Conservation (phyloP, 2,888 invertebrate species). For the Capitulum mitella region DNA sequence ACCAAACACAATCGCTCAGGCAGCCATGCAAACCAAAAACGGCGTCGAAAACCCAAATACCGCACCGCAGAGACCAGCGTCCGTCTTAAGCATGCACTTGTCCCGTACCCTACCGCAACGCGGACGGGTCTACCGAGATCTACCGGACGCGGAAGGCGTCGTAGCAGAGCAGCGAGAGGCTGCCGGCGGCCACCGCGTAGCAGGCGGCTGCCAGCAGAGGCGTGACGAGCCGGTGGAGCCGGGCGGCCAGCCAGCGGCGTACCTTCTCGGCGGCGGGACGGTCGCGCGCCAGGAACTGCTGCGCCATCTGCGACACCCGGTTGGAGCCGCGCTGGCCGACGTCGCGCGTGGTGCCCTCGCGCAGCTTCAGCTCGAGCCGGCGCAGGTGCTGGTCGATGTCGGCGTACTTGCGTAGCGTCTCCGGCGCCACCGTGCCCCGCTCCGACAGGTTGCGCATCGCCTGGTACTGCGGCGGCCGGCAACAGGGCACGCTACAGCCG, state of each 20-base stretch:
- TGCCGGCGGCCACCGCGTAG: conserved; percentile 7
- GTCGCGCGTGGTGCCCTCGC: conserved; percentile 66
- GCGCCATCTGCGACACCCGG: conserved; percentile 23
- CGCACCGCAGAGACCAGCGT: too few relatives aligned
- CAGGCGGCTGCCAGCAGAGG: conserved; percentile 22
- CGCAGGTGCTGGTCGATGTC: conserved; percentile 66
- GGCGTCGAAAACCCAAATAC: too few relatives aligned
- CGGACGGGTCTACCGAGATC: too few relatives aligned
- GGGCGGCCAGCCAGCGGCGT: background rate
- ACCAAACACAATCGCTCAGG: too few relatives aligned
- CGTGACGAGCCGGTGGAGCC: background rate
- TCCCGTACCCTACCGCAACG: too few relatives aligned
- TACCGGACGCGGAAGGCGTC: too few relatives aligned
- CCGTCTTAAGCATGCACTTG: too few relatives aligned
- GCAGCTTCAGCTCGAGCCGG: conserved; percentile 61
- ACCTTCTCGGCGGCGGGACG: conserved; percentile 17
- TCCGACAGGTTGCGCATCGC: conserved; percentile 57
- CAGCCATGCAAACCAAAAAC: too few relatives aligned
- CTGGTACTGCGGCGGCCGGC: conserved; percentile 50
- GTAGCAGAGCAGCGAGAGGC: background rate
- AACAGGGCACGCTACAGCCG: background rate
- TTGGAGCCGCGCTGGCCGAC: conserved; percentile 51
- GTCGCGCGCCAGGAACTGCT: conserved; percentile 58
- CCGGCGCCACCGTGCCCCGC: conserved; percentile 49
- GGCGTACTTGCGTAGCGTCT: conserved; percentile 58